phyloP scores from a whole-genome alignment of 2,797 vertebrate genomes.

The Somateria mollissima region DNA sequence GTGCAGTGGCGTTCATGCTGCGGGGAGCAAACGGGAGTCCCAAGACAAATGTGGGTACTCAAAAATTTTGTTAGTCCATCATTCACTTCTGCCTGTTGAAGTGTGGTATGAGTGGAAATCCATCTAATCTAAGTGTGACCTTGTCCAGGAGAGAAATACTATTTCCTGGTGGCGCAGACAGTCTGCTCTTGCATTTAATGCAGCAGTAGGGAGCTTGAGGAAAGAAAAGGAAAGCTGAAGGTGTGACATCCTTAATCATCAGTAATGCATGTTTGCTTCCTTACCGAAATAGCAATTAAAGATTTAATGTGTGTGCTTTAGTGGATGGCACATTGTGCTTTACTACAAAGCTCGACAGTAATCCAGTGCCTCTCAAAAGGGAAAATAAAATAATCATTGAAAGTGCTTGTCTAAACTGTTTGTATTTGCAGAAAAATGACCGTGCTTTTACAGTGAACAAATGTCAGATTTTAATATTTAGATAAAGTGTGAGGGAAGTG shows the following conservation, averaged over 20 bases:
- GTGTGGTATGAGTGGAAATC: neutral
- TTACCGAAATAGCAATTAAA: neutral
- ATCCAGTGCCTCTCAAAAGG: neutral
- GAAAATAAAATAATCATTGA: neutral
- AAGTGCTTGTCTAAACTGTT: neutral
- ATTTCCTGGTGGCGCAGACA: neutral
- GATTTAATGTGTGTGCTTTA: neutral
- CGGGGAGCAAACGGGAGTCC: neutral
- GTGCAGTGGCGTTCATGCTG: neutral
- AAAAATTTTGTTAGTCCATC: neutral
- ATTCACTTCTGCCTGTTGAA: neutral
- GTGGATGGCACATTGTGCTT: neutral
- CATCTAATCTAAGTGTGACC: neutral
- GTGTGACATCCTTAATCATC: neutral
- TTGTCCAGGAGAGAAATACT: neutral
- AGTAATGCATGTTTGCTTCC: neutral
- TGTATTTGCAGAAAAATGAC: neutral
- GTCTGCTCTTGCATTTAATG: rapidly evolving
- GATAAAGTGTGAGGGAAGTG: neutral
- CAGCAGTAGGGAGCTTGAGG: neutral
- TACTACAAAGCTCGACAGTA: neutral
- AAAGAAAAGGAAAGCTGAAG: neutral
- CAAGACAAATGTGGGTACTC: neutral
- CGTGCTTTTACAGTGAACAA: neutral
- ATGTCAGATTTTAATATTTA: neutral